These are phyloP conservation scores for Diloba caeruleocephala DNA, from an alignment of 2,888 invertebrate species.

Conservation along the genomic window DNA sequence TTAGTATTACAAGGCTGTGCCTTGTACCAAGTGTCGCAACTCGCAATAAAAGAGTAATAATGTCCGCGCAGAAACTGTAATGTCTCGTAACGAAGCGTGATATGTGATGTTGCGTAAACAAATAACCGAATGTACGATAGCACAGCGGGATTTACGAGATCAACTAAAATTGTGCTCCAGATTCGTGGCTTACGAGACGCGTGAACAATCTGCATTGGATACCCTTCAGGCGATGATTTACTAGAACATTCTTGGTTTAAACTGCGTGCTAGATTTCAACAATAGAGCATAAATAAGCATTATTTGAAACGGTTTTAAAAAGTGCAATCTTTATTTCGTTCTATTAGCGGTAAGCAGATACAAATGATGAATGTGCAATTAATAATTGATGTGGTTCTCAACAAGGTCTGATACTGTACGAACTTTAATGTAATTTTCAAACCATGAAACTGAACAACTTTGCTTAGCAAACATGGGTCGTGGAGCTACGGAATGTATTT, in stretches of 20 bases:
- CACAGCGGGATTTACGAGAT: slow-evolving; percentile 57
- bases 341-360: not conserved
- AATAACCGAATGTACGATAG: slow-evolving; percentile 53
- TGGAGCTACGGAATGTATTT: too few relatives aligned
- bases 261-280: not conserved
- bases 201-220: slow-evolving; percentile 35
- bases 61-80: slow-evolving; percentile 49
- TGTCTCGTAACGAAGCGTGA: slow-evolving; percentile 47
- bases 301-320: not conserved
- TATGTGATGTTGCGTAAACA: slow-evolving; percentile 62
- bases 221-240: slow-evolving; percentile 8
- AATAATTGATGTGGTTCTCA: too few relatives aligned
- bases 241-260: slow-evolving; percentile 4
- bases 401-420: too few relatives aligned
- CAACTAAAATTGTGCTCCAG: slow-evolving; percentile 53
- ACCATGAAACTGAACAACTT: too few relatives aligned
- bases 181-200: slow-evolving; percentile 41
- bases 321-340: not conserved
- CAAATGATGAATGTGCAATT: not conserved
- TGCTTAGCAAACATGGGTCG: too few relatives aligned
- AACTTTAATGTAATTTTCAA: too few relatives aligned
- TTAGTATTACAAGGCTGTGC: slow-evolving; percentile 38
- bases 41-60: slow-evolving; percentile 61
- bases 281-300: not conserved
- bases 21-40: slow-evolving; percentile 55